Evolutionary conservation across 2,797 vertebrate genomes (phyloP).

Genomic region (Iguana delicatissima): DNA sequence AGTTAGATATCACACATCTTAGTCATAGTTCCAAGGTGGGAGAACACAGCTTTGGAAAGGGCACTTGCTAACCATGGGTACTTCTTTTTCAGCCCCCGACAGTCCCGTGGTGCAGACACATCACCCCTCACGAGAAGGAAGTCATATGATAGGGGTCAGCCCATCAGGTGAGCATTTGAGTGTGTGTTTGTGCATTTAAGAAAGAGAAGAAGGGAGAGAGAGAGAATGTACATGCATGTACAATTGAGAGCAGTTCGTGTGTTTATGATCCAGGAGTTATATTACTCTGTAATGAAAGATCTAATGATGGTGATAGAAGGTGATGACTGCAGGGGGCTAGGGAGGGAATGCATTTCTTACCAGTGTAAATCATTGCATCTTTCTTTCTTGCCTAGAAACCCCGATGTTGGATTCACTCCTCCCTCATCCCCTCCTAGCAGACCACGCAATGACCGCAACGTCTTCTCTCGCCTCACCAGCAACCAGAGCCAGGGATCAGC

Average conservation of each 20-base stretch:
- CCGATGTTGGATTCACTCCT: constrained; percentile 91
- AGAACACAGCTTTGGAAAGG: not conserved
- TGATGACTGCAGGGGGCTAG: not conserved
- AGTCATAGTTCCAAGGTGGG: not conserved
- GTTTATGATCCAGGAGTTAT: not conserved
- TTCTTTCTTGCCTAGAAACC: constrained; percentile 79
- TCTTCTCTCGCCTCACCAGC: constrained; percentile 97
- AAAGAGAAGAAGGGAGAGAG: not conserved
- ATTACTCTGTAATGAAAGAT: not conserved
- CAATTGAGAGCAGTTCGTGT: not conserved
- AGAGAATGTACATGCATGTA: too few relatives aligned
- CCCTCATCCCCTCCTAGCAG: constrained; percentile 95
- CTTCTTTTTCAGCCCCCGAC: constrained; percentile 87
- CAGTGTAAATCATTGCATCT: not conserved
- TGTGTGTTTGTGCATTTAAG: not conserved
- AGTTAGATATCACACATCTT: not conserved
- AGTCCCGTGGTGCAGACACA: constrained; percentile 91
- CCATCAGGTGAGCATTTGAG: constrained; percentile 83
- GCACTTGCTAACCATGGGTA: constrained; percentile 13
- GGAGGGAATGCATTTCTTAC: not conserved
- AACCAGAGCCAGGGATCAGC: constrained; percentile 94
- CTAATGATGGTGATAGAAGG: not conserved
- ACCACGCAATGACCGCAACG: constrained; percentile 94
- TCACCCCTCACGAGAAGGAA: constrained; percentile 93
- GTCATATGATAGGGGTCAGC: constrained; percentile 92